phyloP scores from a whole-genome alignment of 2,113 vertebrate species.

The Malurus alboscapulatus region DNA sequence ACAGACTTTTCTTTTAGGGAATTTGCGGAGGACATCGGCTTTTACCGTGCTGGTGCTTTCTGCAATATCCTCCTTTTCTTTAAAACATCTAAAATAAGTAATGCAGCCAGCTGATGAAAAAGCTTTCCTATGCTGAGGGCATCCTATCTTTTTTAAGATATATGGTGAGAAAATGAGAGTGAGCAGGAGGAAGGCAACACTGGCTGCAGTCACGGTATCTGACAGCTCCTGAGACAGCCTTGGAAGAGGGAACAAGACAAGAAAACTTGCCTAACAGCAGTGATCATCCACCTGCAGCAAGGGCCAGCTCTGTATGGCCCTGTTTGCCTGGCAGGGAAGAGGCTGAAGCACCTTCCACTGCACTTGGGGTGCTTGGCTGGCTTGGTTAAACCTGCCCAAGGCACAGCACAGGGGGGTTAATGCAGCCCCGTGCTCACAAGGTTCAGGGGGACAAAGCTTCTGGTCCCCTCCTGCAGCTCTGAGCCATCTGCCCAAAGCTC shows the following conservation, averaged over 20 bases:
- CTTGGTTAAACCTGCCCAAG: neutral
- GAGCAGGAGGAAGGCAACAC: neutral
- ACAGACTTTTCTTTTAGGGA: neutral
- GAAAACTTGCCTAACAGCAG: neutral
- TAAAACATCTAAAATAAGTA: neutral
- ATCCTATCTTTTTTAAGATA: neutral
- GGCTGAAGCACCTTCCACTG: neutral
- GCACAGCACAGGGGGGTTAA: neutral
- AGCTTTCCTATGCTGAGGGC: neutral
- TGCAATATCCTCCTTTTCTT: neutral
- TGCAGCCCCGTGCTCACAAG: neutral
- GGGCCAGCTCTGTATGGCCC: rapidly evolving
- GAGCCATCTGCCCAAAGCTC: neutral
- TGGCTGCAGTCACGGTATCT: neutral
- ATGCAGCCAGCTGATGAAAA: neutral
- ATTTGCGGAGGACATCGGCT: neutral
- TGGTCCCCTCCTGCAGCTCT: neutral
- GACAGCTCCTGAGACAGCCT: neutral
- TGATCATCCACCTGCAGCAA: neutral
- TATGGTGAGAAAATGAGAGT: neutral
- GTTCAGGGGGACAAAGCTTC: neutral
- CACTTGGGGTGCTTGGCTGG: neutral
- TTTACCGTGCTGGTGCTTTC: neutral
- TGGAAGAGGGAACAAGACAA: neutral
- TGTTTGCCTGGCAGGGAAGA: neutral